A percentile compares a stretch with the other conserved stretches of the same genome.
Evolutionary conservation across 1,140 invertebrate genomes (phyloP).

Genomic region (Thaumetopoea pityocampa): DNA sequence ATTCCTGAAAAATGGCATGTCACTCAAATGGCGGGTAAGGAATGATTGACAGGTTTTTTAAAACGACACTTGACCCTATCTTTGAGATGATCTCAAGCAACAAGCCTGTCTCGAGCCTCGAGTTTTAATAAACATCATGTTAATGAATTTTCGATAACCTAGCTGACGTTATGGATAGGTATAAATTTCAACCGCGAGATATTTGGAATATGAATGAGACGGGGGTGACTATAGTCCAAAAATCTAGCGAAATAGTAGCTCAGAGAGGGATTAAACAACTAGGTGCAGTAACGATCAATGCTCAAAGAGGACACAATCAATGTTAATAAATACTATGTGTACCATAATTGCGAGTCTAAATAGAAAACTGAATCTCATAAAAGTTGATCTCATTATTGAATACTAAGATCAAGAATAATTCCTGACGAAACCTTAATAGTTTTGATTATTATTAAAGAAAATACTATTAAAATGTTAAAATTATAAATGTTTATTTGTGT

Average conservation of each 20-base stretch:
- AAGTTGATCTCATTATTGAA: too few species aligned
- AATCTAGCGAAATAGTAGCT: constrained; percentile 41
- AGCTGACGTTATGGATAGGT: too few species aligned
- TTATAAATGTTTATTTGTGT: too few species aligned
- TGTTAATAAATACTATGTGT: too few species aligned
- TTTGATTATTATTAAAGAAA: too few species aligned
- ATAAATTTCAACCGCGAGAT: constrained; percentile 9
- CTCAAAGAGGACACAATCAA: too few species aligned
- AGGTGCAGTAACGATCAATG: constrained; percentile 54
- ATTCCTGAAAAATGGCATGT: constrained; percentile 23
- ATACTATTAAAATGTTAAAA: too few species aligned
- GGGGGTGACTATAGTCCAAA: constrained; percentile 66
- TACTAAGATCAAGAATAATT: too few species aligned
- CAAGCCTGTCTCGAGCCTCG: constrained; percentile 12
- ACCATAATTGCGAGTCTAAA: too few species aligned
- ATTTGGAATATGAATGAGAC: constrained; percentile 52
- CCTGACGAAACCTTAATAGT: too few species aligned
- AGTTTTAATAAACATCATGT: constrained; percentile 18
- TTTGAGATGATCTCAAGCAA: constrained; percentile 14
- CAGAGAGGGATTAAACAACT: constrained; percentile 62
- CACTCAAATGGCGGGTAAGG: constrained; percentile 17
- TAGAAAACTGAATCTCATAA: too few species aligned
- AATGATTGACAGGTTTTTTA: constrained; percentile 19
- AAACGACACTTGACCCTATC: constrained; percentile 13
- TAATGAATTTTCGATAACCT: constrained; percentile 12